Percentiles rank a stretch among this genome's conserved stretches.
Evolutionary conservation across 2,797 vertebrate genomes (phyloP).

Genomic region (Malacoctenus gilli): DNA sequence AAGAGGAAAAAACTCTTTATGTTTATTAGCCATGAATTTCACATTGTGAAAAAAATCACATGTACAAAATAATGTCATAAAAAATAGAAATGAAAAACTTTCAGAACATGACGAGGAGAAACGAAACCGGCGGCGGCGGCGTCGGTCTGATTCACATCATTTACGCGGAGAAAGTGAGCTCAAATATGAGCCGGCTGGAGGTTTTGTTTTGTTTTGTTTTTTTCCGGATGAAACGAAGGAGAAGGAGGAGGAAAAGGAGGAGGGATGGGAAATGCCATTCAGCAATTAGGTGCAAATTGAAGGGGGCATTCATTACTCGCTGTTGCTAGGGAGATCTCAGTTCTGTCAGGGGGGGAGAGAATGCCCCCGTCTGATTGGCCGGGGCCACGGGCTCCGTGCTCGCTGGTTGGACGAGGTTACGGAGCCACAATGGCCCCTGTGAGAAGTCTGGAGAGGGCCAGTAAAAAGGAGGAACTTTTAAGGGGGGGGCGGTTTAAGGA

Average conservation of each 20-base stretch:
- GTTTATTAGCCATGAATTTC: conserved; percentile 98
- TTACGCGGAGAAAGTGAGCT: conserved; percentile 65
- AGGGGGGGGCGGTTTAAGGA: conserved; percentile 32
- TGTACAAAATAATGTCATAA: conserved; percentile 92
- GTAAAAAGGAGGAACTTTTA: conserved; percentile 39
- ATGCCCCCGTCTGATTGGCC: conserved; percentile 83
- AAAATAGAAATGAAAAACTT: conserved; percentile 77
- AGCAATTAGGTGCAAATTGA: conserved; percentile 87
- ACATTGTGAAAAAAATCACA: conserved; percentile 96
- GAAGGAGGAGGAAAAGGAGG: conserved; percentile 36
- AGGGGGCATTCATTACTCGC: conserved; percentile 87
- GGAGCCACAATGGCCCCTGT: conserved; percentile 51
- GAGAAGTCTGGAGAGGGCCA: conserved; percentile 37
- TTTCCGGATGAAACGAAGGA: conserved; percentile 50
- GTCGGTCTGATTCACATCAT: conserved; percentile 61
- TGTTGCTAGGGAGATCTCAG: conserved; percentile 88
- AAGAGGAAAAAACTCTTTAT: conserved; percentile 95
- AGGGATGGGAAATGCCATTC: conserved; percentile 82
- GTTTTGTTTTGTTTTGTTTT: too few relatives aligned
- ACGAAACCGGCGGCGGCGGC: conserved; percentile 60
- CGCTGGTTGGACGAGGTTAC: conserved; percentile 77
- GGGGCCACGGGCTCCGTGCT: conserved; percentile 80
- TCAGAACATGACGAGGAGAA: conserved; percentile 63
- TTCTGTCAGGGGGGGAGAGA: conserved; percentile 77
- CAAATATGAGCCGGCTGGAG: conserved; percentile 65